Evolutionary conservation across 1,140 invertebrate species (phyloP), one percentile per base, ranked within the genome.

Genomic region (Tribolium madens): DNA sequence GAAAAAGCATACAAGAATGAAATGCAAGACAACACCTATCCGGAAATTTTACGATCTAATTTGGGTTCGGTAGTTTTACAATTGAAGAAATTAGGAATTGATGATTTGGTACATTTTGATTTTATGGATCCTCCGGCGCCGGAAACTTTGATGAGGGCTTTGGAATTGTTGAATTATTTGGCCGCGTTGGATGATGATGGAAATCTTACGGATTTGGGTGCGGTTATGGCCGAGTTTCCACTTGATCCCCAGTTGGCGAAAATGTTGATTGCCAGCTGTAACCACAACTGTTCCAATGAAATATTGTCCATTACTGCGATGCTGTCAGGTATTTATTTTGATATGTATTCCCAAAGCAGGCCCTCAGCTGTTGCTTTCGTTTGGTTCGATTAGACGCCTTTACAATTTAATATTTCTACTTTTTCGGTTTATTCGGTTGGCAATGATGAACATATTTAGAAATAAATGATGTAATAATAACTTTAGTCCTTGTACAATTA

Each of bases 91-190:
- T 90, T 99, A 36, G 98, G 98, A 79, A 99, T 99, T 82, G 97
- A 99, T 85, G 98, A 99, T 89, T 88, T 99, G 81, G 98, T 99
- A 33, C 98, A 99, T 87, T 99, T 99, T 88, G 98, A 99, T 88
- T 99, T 99, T 87, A 99, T 99, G 98, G 98, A 99, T 89, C 98
- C 98, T 12, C 98, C 98, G 15, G 98, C 98, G n/a, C 98, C 98
- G 0, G 98, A 99, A 90, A 99, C 98, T 0, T 88, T 99, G n/a
- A 99, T 99, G 98, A 88, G 98, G 85, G 98, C 98, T 1, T 86
- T 99, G 70, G 98, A 99, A 88, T 88, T 99, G 68, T 88, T 99
- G 6, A 99, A 99, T 88, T 99, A 99, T 86, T 88, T 99, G 69
- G 96, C 96, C 2, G 97, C 96, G 0, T 89, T 99, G 78, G 98